A percentile compares a stretch with the other conserved stretches of the same genome.
Evolutionary conservation across 92 coral and sea anemone species (phyloP).

Genomic region (Zoanthus sansibaricus): DNA sequence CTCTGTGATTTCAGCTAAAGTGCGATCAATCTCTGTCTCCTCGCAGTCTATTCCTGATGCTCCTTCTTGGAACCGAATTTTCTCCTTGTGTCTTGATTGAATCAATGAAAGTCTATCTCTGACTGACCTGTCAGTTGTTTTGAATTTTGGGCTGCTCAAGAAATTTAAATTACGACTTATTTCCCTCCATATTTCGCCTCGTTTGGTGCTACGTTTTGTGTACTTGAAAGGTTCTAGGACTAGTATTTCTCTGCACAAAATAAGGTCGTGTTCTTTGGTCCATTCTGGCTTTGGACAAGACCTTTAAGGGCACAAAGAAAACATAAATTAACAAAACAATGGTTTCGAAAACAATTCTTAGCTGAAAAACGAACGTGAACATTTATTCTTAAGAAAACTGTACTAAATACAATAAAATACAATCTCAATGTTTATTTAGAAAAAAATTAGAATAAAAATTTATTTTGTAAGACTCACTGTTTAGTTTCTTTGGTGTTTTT

Average conservation of each 20-base stretch:
- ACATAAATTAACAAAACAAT: too few relatives aligned
- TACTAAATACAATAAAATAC: too few relatives aligned
- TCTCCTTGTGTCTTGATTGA: not conserved
- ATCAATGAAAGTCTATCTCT: constrained; percentile 29
- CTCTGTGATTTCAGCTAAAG: constrained; percentile 18
- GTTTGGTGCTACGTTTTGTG: constrained; percentile 8
- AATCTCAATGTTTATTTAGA: too few relatives aligned
- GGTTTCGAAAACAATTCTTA: too few relatives aligned
- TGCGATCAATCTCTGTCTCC: not conserved
- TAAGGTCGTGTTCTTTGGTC: constrained; percentile 60
- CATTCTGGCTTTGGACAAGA: constrained; percentile 8
- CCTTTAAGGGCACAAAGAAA: too few relatives aligned
- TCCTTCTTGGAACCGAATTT: not conserved
- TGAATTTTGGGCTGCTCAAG: constrained; percentile 1
- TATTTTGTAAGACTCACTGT: too few relatives aligned
- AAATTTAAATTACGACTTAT: constrained; percentile 1
- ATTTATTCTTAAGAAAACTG: too few relatives aligned
- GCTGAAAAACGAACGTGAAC: too few relatives aligned
- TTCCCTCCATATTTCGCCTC: constrained; percentile 62
- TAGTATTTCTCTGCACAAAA: constrained; percentile 52
- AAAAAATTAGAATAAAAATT: too few relatives aligned
- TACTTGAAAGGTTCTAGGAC: constrained; percentile 33
- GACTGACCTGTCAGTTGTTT: constrained; percentile 21
- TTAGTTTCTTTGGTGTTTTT: too few relatives aligned
- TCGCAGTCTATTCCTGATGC: not conserved